Evolutionary conservation across 2,113 vertebrate genomes (phyloP).

Genomic region (Pluvialis apricaria): DNA sequence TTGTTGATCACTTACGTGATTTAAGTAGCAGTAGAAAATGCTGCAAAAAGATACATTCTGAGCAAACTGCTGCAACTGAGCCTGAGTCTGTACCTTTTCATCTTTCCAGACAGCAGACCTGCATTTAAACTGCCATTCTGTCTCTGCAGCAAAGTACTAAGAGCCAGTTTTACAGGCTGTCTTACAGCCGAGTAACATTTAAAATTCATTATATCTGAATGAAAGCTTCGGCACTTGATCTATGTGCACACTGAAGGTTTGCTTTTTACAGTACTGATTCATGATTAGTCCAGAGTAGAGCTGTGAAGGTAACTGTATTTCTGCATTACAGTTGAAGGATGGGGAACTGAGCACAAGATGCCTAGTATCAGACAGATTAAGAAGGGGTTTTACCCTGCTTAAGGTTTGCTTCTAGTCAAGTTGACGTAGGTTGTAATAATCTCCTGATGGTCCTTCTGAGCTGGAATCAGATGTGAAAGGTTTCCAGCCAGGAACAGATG

Average conservation of each 20-base stretch:
- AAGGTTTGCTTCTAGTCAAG: background rate
- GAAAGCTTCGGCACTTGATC: background rate
- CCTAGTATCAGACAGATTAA: background rate
- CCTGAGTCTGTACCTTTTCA: background rate
- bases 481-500: background rate
- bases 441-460: background rate
- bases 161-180: background rate
- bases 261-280: accelerated
- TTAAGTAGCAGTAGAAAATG: background rate
- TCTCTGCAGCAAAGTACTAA: background rate
- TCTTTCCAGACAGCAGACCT: background rate
- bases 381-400: background rate
- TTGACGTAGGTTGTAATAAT: background rate
- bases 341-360: background rate
- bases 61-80: background rate
- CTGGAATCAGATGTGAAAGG: background rate
- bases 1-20: accelerated
- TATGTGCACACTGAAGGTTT: background rate
- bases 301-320: background rate
- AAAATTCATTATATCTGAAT: background rate
- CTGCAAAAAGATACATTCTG: background rate
- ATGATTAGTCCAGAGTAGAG: background rate
- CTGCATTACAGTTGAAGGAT: background rate
- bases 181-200: background rate
- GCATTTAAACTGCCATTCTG: accelerated